Evolutionary conservation across 2,797 vertebrate genomes (phyloP), one percentile per base, ranked within the genome.

Genomic region (Amblyraja radiata): DNA sequence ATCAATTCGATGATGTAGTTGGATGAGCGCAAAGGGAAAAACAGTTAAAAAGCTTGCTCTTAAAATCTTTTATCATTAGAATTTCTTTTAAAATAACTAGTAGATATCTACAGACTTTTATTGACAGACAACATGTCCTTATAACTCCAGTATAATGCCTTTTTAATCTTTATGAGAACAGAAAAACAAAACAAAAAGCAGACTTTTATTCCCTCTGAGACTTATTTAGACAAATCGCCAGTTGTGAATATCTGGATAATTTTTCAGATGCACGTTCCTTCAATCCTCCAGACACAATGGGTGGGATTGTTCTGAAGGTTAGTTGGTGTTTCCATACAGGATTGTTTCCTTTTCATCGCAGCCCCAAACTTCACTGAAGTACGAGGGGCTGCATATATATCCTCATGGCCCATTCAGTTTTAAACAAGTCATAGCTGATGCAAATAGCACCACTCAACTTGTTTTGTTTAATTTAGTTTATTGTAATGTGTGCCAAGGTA

Each of bases 91-190:
- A 68, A 88, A 36, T n/a, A 68, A 36, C 36, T 63, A 88, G 65
- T n/a, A 68, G n/a, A 36, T 88, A n/a, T 68, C 16, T 9, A 21
- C 84, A 88, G 61, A 88, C 39, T 88, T 88, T 88, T 88, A 88
- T 88, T 88, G 61, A 68, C 84, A 88, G 84, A 68, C 84, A 88
- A 88, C 84, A 88, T 36, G n/a, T 68, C 63, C 84, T 32, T 68
- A 36, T 88, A 68, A 88, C 84, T 78, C 32, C 18, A 32, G 84
- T 68, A 68, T 88, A 88, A 68, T 88, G 83, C 58, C 58, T 63
- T 86, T 88, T 54, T 65, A 32, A 18, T 88, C 58, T 86, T 86
- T 68, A 88, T 65, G 65, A 88, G 63, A 88, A 65, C 32, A 1
- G 21, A 16, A 78, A 13, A 14, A 78, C 36, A 78, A 10, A 36